Evolutionary conservation across 92 coral and sea anemone species (phyloP), one percentile per base, ranked within the genome.

Genomic region (Nematostella vectensis): DNA sequence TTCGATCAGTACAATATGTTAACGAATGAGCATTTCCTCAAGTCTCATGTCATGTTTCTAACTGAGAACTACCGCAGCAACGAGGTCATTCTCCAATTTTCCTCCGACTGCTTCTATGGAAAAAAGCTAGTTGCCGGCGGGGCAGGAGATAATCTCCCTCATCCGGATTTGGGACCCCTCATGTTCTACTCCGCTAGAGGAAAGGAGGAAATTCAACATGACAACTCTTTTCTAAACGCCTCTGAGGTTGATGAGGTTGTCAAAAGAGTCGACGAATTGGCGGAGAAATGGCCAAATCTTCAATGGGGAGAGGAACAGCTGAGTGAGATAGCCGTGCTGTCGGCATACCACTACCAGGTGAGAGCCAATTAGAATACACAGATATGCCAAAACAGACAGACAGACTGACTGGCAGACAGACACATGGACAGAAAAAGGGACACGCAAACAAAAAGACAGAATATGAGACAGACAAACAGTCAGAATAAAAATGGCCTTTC

Each of bases 21-120:
- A 4, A 39, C 54, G 20, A 16, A 48, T 29, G 27, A 54, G 4
- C 20, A 18, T 11, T 25, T 22, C 31, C 22, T 3, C 16, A 58
- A 30, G 28, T 33, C 64, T 3, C 72, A 86, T 44, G 77, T 78
- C 24, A 50, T 91, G 57, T 72, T 78, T 59, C 83, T 89, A 54
- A 70, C 72, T 0, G 89, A 85, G 57, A 91, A 91, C 75, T 91
- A 91, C 36, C 91, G 98, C 10, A 77, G 82, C 55, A 81, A 91
- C 48, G 58, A 75, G 23, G 72, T 76, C 13, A 86, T 91, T 22
- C 85, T 91, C 4, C 20, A 68, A 18, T 91, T 91, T 55, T 88
- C 96, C 10, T 91, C 98, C 2, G 64, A 81, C 40, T 48, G 59
- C 61, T 86, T 70, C 54, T 91, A 86, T 48, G 91, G 83, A 0